A percentile compares a stretch with the other conserved stretches of the same genome.
These are phyloP conservation scores for Alexandromys fortis DNA, from an alignment of 2,113 vertebrate species.

Conservation along the genomic window DNA sequence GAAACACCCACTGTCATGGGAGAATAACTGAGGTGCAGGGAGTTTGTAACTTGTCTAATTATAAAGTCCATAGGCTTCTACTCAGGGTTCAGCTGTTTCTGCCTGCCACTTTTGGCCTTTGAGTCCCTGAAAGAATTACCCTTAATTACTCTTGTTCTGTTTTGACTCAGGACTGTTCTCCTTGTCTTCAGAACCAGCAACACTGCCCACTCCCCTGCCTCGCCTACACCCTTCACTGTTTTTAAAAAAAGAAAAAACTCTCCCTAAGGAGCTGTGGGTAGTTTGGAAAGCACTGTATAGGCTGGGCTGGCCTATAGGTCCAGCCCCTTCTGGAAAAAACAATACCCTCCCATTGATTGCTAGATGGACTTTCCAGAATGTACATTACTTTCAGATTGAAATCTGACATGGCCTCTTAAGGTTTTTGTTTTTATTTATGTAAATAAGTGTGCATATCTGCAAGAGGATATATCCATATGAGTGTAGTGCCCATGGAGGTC, in stretches of 20 bases:
- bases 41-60: background rate
- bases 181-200: background rate
- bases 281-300: background rate
- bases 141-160: background rate
- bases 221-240: background rate
- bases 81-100: slow-evolving; percentile 22
- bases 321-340: background rate
- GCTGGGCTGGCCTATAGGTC: background rate
- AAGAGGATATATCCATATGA: too few relatives aligned
- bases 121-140: background rate
- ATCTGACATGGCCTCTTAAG: background rate
- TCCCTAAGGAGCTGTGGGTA: background rate
- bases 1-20: background rate
- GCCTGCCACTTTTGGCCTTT: background rate
- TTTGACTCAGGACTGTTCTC: background rate
- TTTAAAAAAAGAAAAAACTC: background rate
- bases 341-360: background rate
- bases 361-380: background rate
- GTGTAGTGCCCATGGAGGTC: background rate
- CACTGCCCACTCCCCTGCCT: background rate
- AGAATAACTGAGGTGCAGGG: slow-evolving; percentile 12
- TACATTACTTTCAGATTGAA: background rate
- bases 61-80: background rate
- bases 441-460: background rate
- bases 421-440: background rate